Evolutionary conservation across 2,888 invertebrate species (phyloP), one percentile per base, ranked within the genome.

Genomic region (Erebia aethiops): DNA sequence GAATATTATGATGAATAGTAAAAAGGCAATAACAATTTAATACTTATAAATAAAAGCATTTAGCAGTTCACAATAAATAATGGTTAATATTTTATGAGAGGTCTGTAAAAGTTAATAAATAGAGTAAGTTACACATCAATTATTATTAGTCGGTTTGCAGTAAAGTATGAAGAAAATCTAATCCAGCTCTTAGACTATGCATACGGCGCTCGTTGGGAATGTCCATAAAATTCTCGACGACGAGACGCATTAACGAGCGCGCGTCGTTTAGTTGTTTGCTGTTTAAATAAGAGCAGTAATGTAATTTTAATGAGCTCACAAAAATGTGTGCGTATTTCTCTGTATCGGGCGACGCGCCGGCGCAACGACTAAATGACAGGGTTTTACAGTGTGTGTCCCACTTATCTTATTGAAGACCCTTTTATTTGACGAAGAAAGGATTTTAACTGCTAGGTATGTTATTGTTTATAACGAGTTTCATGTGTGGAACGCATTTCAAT

Each of bases 281-380:
- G 87, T 89, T 89, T 89, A 91, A 91, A 91, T 90, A 91, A 88
- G 85, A 87, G 87, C 86, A 89, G 89, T 91, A 91, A 92, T 91
- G 91, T 91, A 86, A 90, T 90, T 91, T 92, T 91, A 91, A 92
- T 91, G 91, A 91, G 89, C 87, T 88, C 86, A 88, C 88, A 89
- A 90, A 90, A 89, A 90, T 88, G 88, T 89, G 86, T 87, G 84
- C 84, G 76, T 79, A 80, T 84, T 80, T 82, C 81, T 77, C 79
- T 84, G 84, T 81, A 82, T 78, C 78, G 76, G 75, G 74, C 76
- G 79, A 76, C 57, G 43, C 81, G 78, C 75, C 76, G 79, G 75
- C 81, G 79, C 79, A 76, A 63, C 63, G 61, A 58, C 49, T 76
- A 72, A 75, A 69, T 65, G 74, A 65, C 43, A 57, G 73, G 54